These are phyloP conservation scores for Drosophila cardini DNA, from an alignment of 1,140 invertebrate species.

Conservation along the genomic window DNA sequence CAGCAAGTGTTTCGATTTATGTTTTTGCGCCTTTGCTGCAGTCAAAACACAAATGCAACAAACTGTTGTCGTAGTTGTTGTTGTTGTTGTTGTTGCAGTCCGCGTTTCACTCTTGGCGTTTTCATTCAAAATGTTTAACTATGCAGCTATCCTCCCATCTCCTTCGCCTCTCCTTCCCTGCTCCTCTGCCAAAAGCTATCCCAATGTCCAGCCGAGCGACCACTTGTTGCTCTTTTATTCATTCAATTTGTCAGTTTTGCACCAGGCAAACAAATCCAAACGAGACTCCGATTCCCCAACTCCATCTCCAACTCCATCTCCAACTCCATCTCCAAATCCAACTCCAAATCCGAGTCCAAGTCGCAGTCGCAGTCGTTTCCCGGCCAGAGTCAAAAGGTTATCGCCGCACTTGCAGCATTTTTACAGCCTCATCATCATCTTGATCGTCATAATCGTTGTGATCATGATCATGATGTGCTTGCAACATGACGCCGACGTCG, in stretches of 20 bases:
- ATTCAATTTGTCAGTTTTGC: constrained; percentile 85
- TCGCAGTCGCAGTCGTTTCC: constrained; percentile 33
- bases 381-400: constrained; percentile 83
- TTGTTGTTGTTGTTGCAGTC: constrained; percentile 22
- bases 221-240: constrained; percentile 85
- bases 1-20: constrained; percentile 82
- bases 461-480: constrained; percentile 51
- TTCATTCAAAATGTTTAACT: constrained; percentile 82
- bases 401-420: constrained; percentile 78
- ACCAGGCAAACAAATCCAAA: constrained; percentile 54
- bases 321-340: neutral
- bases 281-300: neutral
- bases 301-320: constrained; percentile 16
- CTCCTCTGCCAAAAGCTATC: neutral
- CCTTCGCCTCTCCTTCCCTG: neutral
- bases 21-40: constrained; percentile 74
- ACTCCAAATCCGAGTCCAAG: constrained; percentile 16
- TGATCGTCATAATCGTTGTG: constrained; percentile 16
- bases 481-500: constrained; percentile 40
- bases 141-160: constrained; percentile 38
- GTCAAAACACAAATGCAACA: constrained; percentile 49
- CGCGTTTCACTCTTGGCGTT: constrained; percentile 60
- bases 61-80: neutral
- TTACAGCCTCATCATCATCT: constrained; percentile 63
- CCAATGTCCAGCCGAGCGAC: constrained; percentile 55